Base-by-base conservation (phyloP, 2,113 vertebrate genomes). In the Rallus limicola region DNA sequence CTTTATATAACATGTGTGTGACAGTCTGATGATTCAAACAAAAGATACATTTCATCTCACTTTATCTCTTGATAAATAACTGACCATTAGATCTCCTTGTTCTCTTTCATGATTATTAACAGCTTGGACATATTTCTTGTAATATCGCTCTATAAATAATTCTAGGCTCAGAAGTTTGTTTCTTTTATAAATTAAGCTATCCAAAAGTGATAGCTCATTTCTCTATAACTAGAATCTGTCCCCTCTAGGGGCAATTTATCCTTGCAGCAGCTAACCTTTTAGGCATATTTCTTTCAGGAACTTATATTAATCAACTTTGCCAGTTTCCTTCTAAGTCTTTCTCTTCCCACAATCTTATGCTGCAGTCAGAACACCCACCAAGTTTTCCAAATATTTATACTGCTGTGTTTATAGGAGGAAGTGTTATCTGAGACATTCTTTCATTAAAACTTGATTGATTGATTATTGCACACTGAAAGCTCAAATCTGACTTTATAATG, bases 121-220 rank as follows among this genome's bases (percentile, higher is more conserved):
- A 74, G 26, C 78, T 80, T 69, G 36, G 52, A 83, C 48, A 44
- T 92, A 88, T 68, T 85, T 89, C 83, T 83, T 91, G 71, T 71
- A 92, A 83, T 63, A 90, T 50, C 59, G 26, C 60, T 96, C 75
- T 82, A 86, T 93, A 96, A 93, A 88, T 94, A 95, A 82, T 87
- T 89, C 33, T 59, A 80, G 44, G 31, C 46, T 70, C 33, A 26
- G 62, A 90, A 77, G 46, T 88, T 92, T 95, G 88, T 91, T 86
- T 96, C 74, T 74, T 93, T 92, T 92, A 93, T 76, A 91, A 93
- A 96, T 97, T 92, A 92, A 91, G 65, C 78, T 86, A 90, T 86
- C 86, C 79, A 86, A 91, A 96, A 92, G 44, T 34, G 40, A 95
- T 92, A 91, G 50, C 65, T 93, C 46, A 82, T 94, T 96, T 95